A percentile compares a stretch with the other conserved stretches of the same genome.
These are phyloP conservation scores for Ailurus styani DNA, from an alignment of 2,113 vertebrate genomes.

Conservation along the genomic window DNA sequence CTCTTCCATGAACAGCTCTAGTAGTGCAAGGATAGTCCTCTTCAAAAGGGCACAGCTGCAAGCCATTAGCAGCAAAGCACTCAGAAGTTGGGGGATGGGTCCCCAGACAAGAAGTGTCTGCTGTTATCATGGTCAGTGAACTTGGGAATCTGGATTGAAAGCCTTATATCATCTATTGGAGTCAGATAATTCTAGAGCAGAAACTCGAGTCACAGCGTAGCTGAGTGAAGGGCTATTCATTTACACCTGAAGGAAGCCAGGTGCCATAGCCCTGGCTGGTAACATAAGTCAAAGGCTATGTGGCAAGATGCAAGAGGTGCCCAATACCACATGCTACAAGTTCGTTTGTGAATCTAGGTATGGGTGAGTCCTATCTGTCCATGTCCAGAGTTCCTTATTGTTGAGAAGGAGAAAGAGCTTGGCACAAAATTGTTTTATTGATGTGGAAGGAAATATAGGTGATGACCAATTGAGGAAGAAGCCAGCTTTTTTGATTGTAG, in stretches of 20 bases:
- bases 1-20: neutral
- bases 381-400: neutral
- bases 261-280: neutral
- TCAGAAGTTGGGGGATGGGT: neutral
- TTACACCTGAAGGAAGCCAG: neutral
- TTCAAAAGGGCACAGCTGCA: neutral
- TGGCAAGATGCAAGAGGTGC: neutral
- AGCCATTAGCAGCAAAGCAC: neutral
- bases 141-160: neutral
- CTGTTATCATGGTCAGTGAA: neutral
- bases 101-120: neutral
- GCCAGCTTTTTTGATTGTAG: neutral
- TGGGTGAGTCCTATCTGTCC: neutral
- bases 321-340: rapidly evolving
- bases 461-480: neutral
- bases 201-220: too few relatives aligned
- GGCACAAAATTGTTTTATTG: neutral
- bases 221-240: neutral
- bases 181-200: neutral
- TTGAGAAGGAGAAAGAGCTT: neutral
- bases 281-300: neutral
- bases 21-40: neutral
- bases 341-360: neutral
- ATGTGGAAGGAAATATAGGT: neutral
- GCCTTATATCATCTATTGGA: rapidly evolving